Conservation (phyloP, 2,113 vertebrate genomes). For the Plectropomus leopardus region DNA sequence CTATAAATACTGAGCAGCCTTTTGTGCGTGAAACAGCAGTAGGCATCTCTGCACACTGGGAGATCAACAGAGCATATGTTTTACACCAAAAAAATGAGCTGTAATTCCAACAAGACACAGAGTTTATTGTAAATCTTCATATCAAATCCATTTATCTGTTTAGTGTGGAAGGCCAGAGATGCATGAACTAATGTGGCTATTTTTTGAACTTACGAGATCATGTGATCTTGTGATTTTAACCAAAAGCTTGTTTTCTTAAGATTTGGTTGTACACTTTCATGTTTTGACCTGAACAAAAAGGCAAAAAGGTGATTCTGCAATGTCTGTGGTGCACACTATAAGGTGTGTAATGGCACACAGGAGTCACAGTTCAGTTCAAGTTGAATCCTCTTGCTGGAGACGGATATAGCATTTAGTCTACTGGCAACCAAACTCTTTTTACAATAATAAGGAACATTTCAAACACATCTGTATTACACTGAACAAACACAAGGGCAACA, state of each 20-base stretch:
- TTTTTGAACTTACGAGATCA: not conserved
- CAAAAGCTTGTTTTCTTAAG: not conserved
- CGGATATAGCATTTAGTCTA: too few species aligned
- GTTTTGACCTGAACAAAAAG: not conserved
- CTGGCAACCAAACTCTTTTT: too few species aligned
- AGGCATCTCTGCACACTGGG: not conserved
- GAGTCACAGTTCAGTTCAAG: too few species aligned
- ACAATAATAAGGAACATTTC: too few species aligned
- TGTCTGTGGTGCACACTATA: too few species aligned
- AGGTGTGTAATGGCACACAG: too few species aligned
- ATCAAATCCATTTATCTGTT: not conserved
- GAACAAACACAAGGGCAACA: too few species aligned
- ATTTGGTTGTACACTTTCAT: not conserved
- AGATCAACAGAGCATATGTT: not conserved
- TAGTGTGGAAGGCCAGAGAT: not conserved
- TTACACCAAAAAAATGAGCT: not conserved
- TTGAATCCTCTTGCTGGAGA: too few species aligned
- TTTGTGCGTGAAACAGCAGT: constrained; percentile 22
- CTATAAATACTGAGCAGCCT: constrained; percentile 35
- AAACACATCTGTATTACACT: too few species aligned
- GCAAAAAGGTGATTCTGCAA: too few species aligned
- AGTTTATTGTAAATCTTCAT: constrained; percentile 3
- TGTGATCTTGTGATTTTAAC: not conserved
- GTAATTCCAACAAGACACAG: not conserved
- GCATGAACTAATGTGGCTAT: not conserved